A percentile compares a stretch with the other conserved stretches of the same genome.
phyloP scores from a whole-genome alignment of 2,888 invertebrate species.

The Trissolcus brochymenae region DNA sequence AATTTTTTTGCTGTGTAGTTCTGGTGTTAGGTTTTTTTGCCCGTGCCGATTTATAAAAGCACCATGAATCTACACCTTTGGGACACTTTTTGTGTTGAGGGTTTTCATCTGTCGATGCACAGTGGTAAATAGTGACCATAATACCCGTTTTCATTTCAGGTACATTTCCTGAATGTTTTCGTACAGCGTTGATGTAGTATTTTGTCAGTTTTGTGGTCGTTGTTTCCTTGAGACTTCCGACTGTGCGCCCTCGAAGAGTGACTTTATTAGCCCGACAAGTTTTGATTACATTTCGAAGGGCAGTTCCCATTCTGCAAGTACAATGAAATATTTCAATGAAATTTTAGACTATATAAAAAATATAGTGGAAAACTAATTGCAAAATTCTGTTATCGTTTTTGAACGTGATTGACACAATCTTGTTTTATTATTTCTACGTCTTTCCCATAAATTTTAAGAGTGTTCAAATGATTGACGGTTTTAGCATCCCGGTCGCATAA shows the following conservation, averaged over 20 bases:
- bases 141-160: slow-evolving; percentile 14
- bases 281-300: slow-evolving; percentile 16
- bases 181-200: slow-evolving; percentile 22
- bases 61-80: slow-evolving; percentile 15
- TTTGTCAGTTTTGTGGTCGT: slow-evolving; percentile 19
- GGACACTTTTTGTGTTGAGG: slow-evolving; percentile 23
- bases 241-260: slow-evolving; percentile 18
- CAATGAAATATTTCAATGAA: too few relatives aligned
- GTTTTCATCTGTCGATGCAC: slow-evolving; percentile 19
- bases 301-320: slow-evolving; percentile 21
- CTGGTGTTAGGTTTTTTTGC: too few relatives aligned
- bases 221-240: slow-evolving; percentile 15
- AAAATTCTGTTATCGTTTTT: too few relatives aligned
- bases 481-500: slow-evolving; percentile 44
- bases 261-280: slow-evolving; percentile 18
- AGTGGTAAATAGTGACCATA: slow-evolving; percentile 17
- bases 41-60: slow-evolving; percentile 16
- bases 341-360: too few relatives aligned
- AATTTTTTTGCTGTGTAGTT: too few relatives aligned
- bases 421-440: slow-evolving; percentile 34
- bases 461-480: slow-evolving; percentile 36
- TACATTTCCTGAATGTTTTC: slow-evolving; percentile 20
- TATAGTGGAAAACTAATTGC: too few relatives aligned
- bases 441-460: slow-evolving; percentile 41
- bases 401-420: slow-evolving; percentile 54